phyloP scores from a whole-genome alignment of 2,113 vertebrate genomes.

The Serilophus lunatus region DNA sequence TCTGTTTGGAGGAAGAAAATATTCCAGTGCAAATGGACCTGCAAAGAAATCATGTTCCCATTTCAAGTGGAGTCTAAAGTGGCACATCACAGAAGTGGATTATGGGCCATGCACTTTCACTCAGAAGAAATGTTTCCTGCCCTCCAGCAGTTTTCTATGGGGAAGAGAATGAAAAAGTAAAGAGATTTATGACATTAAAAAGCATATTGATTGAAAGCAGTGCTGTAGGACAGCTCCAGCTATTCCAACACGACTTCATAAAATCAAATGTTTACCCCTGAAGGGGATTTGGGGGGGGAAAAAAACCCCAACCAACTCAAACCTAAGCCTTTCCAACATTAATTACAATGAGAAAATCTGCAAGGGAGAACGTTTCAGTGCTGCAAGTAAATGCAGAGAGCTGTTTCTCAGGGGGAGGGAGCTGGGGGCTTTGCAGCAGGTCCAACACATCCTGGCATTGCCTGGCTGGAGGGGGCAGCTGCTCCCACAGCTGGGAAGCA shows the following conservation, averaged over 20 bases:
- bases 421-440: conserved; percentile 45
- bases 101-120: not conserved
- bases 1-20: not conserved
- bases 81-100: not conserved
- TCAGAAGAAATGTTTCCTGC: conserved; percentile 50
- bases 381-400: conserved; percentile 57
- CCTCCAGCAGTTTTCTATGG: conserved; percentile 34
- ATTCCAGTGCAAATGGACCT: not conserved
- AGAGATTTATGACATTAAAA: conserved; percentile 56
- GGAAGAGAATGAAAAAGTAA: conserved; percentile 29
- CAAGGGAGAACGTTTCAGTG: not conserved
- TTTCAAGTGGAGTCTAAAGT: not conserved
- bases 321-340: not conserved
- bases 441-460: conserved; percentile 38
- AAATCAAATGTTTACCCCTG: conserved; percentile 67
- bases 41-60: conserved; percentile 2
- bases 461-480: conserved; percentile 67
- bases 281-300: not conserved
- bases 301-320: no score
- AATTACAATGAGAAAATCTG: conserved; percentile 39
- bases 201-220: conserved; percentile 22
- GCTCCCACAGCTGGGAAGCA: conserved; percentile 67
- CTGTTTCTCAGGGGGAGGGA: conserved; percentile 25
- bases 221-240: not conserved
- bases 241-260: conserved; percentile 46